Conservation (phyloP, 2,888 invertebrate species). For the Ichneumoninae sp. region DNA sequence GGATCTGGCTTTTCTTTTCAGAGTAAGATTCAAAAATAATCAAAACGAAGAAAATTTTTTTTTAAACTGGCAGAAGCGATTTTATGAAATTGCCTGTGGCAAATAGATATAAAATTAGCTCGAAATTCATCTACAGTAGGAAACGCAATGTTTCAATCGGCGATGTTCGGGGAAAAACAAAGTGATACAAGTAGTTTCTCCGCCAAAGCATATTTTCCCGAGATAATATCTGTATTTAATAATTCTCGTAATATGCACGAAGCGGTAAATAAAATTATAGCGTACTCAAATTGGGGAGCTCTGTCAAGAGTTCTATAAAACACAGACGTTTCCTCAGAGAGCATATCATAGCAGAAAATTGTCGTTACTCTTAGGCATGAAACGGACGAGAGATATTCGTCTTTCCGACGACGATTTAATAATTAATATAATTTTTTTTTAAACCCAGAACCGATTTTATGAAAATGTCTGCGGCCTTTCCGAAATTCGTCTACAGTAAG, state of each 20-base stretch:
- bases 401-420: too few species aligned
- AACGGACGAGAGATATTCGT: too few species aligned
- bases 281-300: not conserved
- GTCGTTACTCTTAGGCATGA: not conserved
- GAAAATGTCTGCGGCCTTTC: constrained; percentile 87
- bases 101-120: not conserved
- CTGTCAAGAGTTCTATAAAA: not conserved
- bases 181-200: not conserved
- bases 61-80: constrained; percentile 89
- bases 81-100: constrained; percentile 91
- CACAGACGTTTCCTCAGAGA: not conserved
- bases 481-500: too few species aligned
- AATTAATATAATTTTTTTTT: too few species aligned
- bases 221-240: not conserved
- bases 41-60: too few species aligned
- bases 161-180: not conserved
- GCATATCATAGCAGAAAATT: not conserved
- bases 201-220: not conserved
- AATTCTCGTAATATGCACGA: not conserved
- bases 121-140: too few species aligned
- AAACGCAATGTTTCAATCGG: not conserved
- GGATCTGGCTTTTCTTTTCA: too few species aligned
- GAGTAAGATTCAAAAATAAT: too few species aligned
- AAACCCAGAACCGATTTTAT: constrained; percentile 93
- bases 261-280: constrained; percentile 1